Evolutionary conservation across 2,797 vertebrate genomes (phyloP).

Genomic region (Cheirogaleus major): DNA sequence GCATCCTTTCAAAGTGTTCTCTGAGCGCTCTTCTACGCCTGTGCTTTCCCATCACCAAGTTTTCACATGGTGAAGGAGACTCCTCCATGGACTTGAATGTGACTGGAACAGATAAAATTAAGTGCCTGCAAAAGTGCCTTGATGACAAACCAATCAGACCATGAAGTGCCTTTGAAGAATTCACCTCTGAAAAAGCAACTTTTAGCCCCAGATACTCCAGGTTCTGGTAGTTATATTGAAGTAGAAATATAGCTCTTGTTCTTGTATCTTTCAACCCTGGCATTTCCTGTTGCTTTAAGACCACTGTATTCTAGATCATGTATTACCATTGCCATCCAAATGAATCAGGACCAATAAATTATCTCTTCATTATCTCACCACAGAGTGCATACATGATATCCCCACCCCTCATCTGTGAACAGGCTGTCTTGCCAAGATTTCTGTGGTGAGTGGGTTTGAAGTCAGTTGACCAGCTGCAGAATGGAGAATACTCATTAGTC

Average conservation of each 20-base stretch:
- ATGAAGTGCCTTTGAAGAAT: constrained; percentile 15
- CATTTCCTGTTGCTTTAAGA: constrained; percentile 50
- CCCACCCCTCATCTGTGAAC: not conserved
- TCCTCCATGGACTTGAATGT: not conserved
- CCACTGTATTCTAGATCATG: not conserved
- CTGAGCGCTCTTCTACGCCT: not conserved
- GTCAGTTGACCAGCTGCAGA: constrained; percentile 18
- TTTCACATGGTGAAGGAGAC: not conserved
- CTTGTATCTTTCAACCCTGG: not conserved
- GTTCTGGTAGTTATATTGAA: constrained; percentile 12
- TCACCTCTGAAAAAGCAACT: not conserved
- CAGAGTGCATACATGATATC: not conserved
- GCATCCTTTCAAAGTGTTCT: not conserved
- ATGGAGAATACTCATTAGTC: not conserved
- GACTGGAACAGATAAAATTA: not conserved
- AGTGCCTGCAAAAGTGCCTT: not conserved
- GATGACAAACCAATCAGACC: constrained; percentile 18
- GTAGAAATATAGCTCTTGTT: not conserved
- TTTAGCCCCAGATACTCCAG: not conserved
- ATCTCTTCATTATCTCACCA: not conserved
- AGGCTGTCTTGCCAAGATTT: constrained; percentile 31
- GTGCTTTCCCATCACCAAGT: not conserved
- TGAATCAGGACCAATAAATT: constrained; percentile 24
- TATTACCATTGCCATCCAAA: not conserved
- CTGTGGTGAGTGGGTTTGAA: constrained; percentile 42